Percentiles rank a stretch among this genome's conserved stretches.
Conservation (phyloP, 2,113 vertebrate genomes). For the Myiozetetes cayanensis region DNA sequence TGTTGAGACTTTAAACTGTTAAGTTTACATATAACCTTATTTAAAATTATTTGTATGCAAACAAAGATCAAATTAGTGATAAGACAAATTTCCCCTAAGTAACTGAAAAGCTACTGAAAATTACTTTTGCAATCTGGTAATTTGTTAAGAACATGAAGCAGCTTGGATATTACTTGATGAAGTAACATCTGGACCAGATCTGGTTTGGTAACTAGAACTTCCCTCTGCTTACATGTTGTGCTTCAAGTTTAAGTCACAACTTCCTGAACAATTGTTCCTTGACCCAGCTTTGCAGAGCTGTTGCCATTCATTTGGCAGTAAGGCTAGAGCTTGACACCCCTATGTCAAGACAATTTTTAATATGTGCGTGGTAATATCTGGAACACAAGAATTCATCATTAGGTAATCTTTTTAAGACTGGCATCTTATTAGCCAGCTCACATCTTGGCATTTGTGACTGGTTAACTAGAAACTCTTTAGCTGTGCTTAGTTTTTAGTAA, state of each 20-base stretch:
- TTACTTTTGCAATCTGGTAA: not conserved
- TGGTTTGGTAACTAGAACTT: not conserved
- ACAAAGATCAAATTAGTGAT: not conserved
- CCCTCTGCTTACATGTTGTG: not conserved
- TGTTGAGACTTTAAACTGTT: not conserved
- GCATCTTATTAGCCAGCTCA: not conserved
- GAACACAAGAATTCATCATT: not conserved
- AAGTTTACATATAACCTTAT: not conserved
- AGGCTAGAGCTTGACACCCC: not conserved
- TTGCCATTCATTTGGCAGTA: not conserved
- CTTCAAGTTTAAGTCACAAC: not conserved
- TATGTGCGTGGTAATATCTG: not conserved
- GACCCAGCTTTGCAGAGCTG: not conserved
- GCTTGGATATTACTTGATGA: not conserved
- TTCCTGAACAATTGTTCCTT: not conserved
- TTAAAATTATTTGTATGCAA: not conserved
- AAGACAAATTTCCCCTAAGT: fast-evolving
- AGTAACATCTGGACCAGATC: not conserved
- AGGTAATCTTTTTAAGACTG: not conserved
- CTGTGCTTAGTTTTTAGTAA: not conserved
- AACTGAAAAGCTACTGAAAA: not conserved
- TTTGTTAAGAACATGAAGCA: not conserved
- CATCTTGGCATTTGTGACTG: not conserved
- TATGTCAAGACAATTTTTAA: not conserved
- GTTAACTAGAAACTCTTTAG: not conserved